A percentile compares a stretch with the other conserved stretches of the same genome.
phyloP scores from a whole-genome alignment of 2,113 vertebrate species.

The Acanthochromis polyacanthus region DNA sequence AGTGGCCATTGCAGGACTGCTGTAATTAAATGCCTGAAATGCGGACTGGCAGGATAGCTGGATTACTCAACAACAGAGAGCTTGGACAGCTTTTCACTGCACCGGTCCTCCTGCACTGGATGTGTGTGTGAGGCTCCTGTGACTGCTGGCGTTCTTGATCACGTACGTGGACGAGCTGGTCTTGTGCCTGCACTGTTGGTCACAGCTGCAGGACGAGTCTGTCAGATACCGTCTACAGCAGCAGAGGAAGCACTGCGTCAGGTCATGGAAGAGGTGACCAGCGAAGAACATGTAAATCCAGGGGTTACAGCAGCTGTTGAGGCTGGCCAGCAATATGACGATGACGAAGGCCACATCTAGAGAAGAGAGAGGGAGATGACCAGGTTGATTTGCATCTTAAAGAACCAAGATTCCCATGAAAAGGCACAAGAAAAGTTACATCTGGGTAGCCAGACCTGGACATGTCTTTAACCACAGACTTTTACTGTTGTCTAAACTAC shows the following conservation, averaged over 20 bases:
- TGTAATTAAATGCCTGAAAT: conserved; percentile 28
- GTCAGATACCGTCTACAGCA: conserved; percentile 82
- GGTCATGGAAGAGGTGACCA: conserved; percentile 91
- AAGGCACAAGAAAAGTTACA: background rate
- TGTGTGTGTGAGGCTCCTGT: conserved; percentile 84
- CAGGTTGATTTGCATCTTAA: background rate
- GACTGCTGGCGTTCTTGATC: conserved; percentile 87
- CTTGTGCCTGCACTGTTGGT: conserved; percentile 81
- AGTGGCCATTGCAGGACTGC: background rate
- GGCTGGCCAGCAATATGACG: conserved; percentile 93
- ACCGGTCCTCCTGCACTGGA: conserved; percentile 53
- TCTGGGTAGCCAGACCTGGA: background rate
- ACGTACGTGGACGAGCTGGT: conserved; percentile 87
- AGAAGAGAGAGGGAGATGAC: conserved; percentile 1
- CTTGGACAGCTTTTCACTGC: conserved; percentile 41
- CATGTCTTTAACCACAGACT: background rate
- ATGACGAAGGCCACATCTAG: conserved; percentile 92
- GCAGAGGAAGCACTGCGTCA: conserved; percentile 87
- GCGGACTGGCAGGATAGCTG: background rate
- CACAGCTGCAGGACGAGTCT: conserved; percentile 74
- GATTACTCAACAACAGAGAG: conserved; percentile 13
- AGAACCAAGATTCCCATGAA: background rate
- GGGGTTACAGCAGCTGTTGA: conserved; percentile 97
- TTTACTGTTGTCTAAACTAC: background rate
- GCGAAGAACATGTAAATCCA: conserved; percentile 98